Base-by-base conservation (phyloP, 1,140 invertebrate genomes). In the Drosophila subobscura region DNA sequence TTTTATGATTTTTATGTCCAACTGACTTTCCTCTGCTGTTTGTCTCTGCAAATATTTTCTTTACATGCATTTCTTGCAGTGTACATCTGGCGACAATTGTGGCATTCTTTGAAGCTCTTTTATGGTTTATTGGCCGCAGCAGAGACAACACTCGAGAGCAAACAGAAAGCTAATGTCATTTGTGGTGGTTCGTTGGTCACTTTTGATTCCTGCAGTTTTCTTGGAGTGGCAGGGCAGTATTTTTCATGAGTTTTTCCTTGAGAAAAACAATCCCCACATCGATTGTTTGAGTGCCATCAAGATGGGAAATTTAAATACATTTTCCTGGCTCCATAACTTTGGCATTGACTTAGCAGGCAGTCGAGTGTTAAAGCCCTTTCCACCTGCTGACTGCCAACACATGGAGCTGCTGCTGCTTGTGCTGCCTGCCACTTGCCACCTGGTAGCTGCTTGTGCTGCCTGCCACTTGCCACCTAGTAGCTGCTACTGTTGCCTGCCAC, bases 91-190 rank as follows among this genome's bases (percentile, higher is more conserved):
- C 61, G 77, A 85, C 81, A 86, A 85, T 86, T 81, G 81, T 86
- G 80, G 77, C 81, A 86, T 86, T 80, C 10, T 81, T 74, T 77
- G 86, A 86, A 81, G 81, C 81, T 72, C 73, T 85, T 85, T 86
- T 77, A 86, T 85, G 77, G 80, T 73, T 86, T 85, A 80, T 86
- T 86, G 70, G 45, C 65, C 76, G 61, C 29, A 33, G 4, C 29
- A 8, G 29, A 33, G 4, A 79, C 72, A 67, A 66, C 81, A 74
- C 72, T 80, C 77, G 77, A 85, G 72, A 85, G 80, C 33, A 37
- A 37, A 37, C 33, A 85, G 81, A 86, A 74, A 86, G 77, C 72
- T 45, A 79, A 66, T 20, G 46, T 37, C 41, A 27, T 33, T 60
- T 22, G 33, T 42, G 27, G 50, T 27, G 29, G 42, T 33, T 74